phyloP scores from a whole-genome alignment of 1,140 invertebrate genomes.

The Temnothorax curvispinosus region DNA sequence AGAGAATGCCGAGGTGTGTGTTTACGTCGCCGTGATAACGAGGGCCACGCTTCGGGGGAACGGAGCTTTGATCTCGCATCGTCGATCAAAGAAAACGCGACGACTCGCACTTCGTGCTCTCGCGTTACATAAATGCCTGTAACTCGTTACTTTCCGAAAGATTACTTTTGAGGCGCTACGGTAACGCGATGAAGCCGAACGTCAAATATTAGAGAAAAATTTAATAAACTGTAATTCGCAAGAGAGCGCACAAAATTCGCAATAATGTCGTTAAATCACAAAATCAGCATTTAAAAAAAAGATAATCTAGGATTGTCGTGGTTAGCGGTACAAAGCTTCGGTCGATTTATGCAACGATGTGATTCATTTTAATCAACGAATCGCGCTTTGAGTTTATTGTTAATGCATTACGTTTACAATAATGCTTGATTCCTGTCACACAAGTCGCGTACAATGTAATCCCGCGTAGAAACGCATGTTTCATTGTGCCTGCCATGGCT shows the following conservation, averaged over 20 bases:
- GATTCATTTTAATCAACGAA: background rate
- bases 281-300: background rate
- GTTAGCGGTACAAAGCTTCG: background rate
- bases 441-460: background rate
- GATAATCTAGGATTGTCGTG: background rate
- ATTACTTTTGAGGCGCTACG: background rate
- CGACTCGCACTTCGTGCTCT: constrained; percentile 20
- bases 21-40: constrained; percentile 45
- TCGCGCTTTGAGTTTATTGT: constrained; percentile 1
- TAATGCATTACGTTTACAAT: constrained; percentile 19
- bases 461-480: constrained; percentile 28
- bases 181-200: background rate
- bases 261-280: background rate
- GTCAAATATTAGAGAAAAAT: background rate
- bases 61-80: constrained; percentile 52
- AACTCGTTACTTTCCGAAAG: constrained; percentile 32
- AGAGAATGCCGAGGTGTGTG: constrained; percentile 34
- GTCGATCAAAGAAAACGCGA: constrained; percentile 49
- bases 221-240: background rate
- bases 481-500: background rate
- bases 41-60: constrained; percentile 29
- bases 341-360: background rate
- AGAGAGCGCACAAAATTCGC: background rate
- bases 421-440: background rate
- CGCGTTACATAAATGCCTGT: constrained; percentile 42